Conservation (phyloP, 1,140 invertebrate genomes). For the Pseudomyrmex concolor region DNA sequence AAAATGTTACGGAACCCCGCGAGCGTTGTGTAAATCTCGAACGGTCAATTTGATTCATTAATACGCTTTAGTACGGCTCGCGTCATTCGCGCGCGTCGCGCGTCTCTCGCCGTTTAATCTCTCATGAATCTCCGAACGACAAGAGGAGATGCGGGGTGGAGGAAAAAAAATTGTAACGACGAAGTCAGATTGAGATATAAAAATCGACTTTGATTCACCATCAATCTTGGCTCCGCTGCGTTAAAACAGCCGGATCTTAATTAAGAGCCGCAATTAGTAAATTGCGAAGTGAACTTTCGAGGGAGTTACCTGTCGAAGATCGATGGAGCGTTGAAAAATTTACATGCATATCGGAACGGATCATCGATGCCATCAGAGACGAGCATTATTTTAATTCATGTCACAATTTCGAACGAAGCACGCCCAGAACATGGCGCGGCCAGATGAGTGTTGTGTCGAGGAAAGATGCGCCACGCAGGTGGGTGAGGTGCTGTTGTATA, state of each 20-base stretch:
- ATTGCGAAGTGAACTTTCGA: constrained; percentile 33
- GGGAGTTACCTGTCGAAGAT: constrained; percentile 20
- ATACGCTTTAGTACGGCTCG: constrained; percentile 1
- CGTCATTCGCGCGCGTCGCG: no score
- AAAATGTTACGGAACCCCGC: background rate
- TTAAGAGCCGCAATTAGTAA: constrained; percentile 55
- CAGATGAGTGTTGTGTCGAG: no score
- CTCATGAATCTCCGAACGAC: background rate
- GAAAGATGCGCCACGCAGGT: background rate
- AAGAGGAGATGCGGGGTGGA: no score
- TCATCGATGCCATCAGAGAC: constrained; percentile 30
- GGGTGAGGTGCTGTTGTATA: background rate
- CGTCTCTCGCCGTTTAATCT: background rate
- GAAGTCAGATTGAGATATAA: constrained; percentile 19
- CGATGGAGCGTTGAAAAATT: constrained; percentile 53
- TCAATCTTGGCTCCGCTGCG: constrained; percentile 11
- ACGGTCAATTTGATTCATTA: constrained; percentile 31
- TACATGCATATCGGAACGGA: constrained; percentile 21
- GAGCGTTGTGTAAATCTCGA: constrained; percentile 11
- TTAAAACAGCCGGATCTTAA: constrained; percentile 14
- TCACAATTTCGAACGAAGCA: constrained; percentile 51
- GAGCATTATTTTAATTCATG: constrained; percentile 32
- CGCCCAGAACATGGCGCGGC: constrained; percentile 39
- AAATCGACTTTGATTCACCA: constrained; percentile 14
- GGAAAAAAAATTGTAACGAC: background rate